Base-by-base conservation (phyloP, 2,888 invertebrate genomes). In the Miltochrista miniata region DNA sequence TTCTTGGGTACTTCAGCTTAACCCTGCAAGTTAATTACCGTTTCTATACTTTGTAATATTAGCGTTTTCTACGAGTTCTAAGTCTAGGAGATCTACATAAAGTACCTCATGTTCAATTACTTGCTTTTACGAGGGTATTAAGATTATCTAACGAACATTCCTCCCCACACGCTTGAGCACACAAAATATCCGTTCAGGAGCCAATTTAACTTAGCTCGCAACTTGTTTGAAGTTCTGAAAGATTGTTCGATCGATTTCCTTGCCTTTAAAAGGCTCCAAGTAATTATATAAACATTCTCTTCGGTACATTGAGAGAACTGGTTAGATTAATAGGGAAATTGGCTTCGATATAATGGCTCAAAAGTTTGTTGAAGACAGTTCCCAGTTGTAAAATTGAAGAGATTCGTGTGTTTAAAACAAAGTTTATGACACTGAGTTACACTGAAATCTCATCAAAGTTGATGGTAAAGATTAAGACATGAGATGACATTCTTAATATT, bases 121-220 rank as follows among this genome's bases (percentile, higher is more conserved):
- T 60, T 58, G 56, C 56, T 54, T 68, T 70, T 67, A 70, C 64
- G 63, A 70, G 61, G 56, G 59, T 68, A 70, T 64, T 63, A 72
- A 72, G 66, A 66, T 66, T 61, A 70, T 66, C 61, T 62, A 44
- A 46, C 44, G 52, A 60, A 65, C 64, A 69, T 72, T 64, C 66
- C 56, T 43, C 60, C 61, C 63, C 69, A 65, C 65, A 68, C 71
- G 62, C 59, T 54, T 64, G 66, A 66, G 61, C 64, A 65, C 73
- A 68, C 68, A 65, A 73, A 76, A 77, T 78, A 76, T 77, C 73
- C 73, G 66, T 59, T 67, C 66, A 52, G 43, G 64, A 79, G 70
- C 73, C 78, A 80, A 81, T 81, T 80, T 79, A 81, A 81, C 77
- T 81, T 80, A 54, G 65, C 58, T 57, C 24, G 47, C 61, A 78